Evolutionary conservation across 2,113 vertebrate genomes (phyloP), one percentile per base, ranked within the genome.

Genomic region (Columba livia): DNA sequence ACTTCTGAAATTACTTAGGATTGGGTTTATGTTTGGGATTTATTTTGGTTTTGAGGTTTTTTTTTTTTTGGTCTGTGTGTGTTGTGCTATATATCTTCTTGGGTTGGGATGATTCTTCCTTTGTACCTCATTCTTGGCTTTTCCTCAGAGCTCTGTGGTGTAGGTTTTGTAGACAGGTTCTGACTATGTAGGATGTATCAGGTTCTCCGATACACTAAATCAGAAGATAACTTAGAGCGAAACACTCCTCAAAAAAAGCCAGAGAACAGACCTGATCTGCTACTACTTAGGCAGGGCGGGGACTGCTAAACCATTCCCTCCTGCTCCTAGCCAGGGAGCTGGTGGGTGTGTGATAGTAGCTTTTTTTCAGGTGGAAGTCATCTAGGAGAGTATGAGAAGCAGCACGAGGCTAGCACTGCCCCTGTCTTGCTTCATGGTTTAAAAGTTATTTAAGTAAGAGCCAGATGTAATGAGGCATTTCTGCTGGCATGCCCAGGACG

Each of bases 71-170:
- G 91, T 95, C 69, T 90, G 5, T 87, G 48, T 69, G 19, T 85
- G 26, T 94, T 96, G 96, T 94, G 92, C 86, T 90, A 57, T 91
- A 88, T 70, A n/a, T 80, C 36, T 42, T 88, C 28, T 88, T 65
- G 38, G 31, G 69, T 58, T 44, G 51, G 42, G n/a, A 53, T 65
- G 36, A 79, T 87, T 75, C 40, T 65, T 91, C 19, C 36, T 88
- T 88, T 86, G 80, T 86, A 6, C 44, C 31, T 91, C 34, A 32
- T 86, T 54, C 44, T 69, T 81, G 51, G 38, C 44, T 80, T 80
- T 86, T 60, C 56, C 40, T 95, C 69, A 38, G 36, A 66, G 42
- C 58, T 86, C 51, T 81, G 34, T 64, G 69, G 51, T 21, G 12
- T 58, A 75, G 20, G 36, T 48, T 61, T 47, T 50, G n/a, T 64